These are phyloP conservation scores for Microchrysa polita DNA, from an alignment of 2,888 invertebrate species.

Conservation along the genomic window DNA sequence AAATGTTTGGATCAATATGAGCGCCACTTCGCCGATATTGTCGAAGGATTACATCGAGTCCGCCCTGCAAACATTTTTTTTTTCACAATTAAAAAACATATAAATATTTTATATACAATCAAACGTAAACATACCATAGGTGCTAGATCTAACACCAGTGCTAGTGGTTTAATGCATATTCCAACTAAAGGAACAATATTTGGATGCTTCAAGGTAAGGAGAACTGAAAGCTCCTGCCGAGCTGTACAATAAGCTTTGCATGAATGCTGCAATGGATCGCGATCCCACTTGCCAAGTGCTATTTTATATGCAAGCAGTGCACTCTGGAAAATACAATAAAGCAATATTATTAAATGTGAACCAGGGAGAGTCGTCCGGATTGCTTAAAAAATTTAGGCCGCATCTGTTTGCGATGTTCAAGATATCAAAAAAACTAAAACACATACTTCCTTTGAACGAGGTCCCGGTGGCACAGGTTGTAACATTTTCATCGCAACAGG, in stretches of 20 bases:
- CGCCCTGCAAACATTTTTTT: conserved; percentile 74
- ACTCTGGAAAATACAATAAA: conserved; percentile 54
- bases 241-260: conserved; percentile 97
- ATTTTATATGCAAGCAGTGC: conserved; percentile 67
- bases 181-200: conserved; percentile 94
- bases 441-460: conserved; percentile 61
- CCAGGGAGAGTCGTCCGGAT: no score
- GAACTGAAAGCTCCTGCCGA: conserved; percentile 90
- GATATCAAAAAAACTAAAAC: no score
- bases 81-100: no score
- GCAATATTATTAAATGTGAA: background rate
- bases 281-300: conserved; percentile 89
- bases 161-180: conserved; percentile 87
- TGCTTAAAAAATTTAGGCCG: background rate
- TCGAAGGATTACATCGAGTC: conserved; percentile 84
- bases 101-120: no score
- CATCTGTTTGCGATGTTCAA: no score
- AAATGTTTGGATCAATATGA: conserved; percentile 79
- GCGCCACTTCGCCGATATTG: conserved; percentile 87
- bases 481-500: conserved; percentile 95
- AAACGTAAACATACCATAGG: conserved; percentile 69
- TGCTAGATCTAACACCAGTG: conserved; percentile 88
- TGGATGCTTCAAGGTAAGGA: conserved; percentile 84
- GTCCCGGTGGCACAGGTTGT: conserved; percentile 89
- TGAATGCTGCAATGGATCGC: conserved; percentile 90